Conservation (phyloP, 2,113 vertebrate genomes). For the Axis porcinus region DNA sequence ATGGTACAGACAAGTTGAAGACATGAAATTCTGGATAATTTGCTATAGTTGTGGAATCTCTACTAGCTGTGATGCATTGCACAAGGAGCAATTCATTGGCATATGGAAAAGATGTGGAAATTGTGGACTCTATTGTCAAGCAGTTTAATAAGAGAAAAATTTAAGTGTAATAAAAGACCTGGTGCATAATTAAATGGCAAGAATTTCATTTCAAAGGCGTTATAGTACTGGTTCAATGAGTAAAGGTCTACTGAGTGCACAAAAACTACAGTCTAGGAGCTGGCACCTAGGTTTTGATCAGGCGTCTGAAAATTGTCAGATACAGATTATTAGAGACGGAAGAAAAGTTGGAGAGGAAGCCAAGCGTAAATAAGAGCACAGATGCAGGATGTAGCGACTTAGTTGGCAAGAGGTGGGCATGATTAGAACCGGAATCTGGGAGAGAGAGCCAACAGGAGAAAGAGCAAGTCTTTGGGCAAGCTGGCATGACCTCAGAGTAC, state of each 20-base stretch:
- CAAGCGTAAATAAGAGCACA: background rate
- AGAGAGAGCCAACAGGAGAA: background rate
- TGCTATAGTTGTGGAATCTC: background rate
- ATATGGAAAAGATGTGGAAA: background rate
- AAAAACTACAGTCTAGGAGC: background rate
- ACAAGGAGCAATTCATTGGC: background rate
- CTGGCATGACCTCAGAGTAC: background rate
- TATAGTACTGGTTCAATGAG: background rate
- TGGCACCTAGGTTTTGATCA: background rate
- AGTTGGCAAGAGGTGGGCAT: background rate
- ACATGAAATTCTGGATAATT: background rate
- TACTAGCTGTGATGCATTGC: background rate
- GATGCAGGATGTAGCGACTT: conserved; percentile 34
- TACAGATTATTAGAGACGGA: background rate
- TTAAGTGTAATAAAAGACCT: background rate
- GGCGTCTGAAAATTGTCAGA: background rate
- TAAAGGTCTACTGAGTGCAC: background rate
- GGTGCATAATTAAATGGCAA: background rate
- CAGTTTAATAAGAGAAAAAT: background rate
- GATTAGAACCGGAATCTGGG: background rate
- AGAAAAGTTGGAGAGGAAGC: conserved; percentile 34
- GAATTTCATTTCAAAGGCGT: background rate
- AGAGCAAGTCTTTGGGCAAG: background rate
- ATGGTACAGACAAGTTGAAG: background rate
- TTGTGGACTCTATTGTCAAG: background rate